Evolutionary conservation across 2,797 vertebrate genomes (phyloP), one percentile per base, ranked within the genome.

Genomic region (Xenentodon cancila): DNA sequence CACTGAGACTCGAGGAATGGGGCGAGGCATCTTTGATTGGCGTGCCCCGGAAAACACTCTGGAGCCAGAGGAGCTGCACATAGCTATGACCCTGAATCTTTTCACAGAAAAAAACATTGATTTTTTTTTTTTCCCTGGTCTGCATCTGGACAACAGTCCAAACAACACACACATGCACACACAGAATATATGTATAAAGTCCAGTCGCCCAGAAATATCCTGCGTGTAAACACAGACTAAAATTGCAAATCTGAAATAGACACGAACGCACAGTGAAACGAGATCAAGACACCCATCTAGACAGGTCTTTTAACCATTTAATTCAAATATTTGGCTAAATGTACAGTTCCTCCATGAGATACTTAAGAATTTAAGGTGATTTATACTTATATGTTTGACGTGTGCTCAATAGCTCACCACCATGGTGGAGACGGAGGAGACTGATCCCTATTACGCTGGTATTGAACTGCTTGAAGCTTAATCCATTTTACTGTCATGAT

Each of bases 11-110:
- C 17, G 21, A 71, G 81, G 80, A 77, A 69, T 1, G 46, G 71
- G 58, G 71, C 25, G 66, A 81, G 79, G 61, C 73, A 77, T 77
- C 71, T 80, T 78, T 71, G 67, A 75, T 67, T 46, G 64, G 42
- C n/a, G 32, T 71, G 88, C 77, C 86, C 88, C 82, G 91, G 85
- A 91, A 88, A 89, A 80, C 48, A 71, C 44, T 66, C 65, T 21
- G 49, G 57, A 62, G 78, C 55, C 54, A 80, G 60, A 8, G 34
- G 51, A 73, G 70, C 42, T 37, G 59, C 58, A 22, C 65, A 73
- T 5, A 65, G 51, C 66, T 56, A 52, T 81, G 84, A 81, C 81
- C 80, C 75, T 21, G 43, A 67, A 81, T 75, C 65, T 37, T 37
- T 68, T 44, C 62, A 62, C 49, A 47, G 55, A 44, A 59, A 64